Evolutionary conservation across 2,888 invertebrate genomes (phyloP), one percentile per base, ranked within the genome.

Genomic region (Anodontia alba): DNA sequence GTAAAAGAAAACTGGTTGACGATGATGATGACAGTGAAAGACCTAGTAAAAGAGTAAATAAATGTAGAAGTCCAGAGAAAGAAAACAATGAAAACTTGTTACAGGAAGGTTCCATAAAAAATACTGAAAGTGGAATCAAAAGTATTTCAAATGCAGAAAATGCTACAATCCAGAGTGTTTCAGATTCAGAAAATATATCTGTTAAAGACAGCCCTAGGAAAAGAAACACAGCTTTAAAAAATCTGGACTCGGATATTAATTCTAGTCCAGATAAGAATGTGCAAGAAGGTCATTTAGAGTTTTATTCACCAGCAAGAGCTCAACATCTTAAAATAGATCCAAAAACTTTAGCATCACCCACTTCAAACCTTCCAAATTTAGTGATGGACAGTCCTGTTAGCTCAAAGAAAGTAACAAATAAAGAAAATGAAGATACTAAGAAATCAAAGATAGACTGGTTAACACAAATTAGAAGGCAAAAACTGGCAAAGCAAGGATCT

Each of bases 311-410:
- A 51, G 68, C 74, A 17, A 38, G 74, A 20, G 15, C 62, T 7
- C n/a, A 74, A 38, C 26, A 71, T 15, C 54, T 81, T 10, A 57
- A 81, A 10, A 38, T 43, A 10, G 57, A 73, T 42, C 0, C 46
- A n/a, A 54, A 49, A 33, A 49, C 38, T 15, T 26, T 76, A 51
- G 66, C 72, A n/a, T 90, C 91, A 5, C 91, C 90, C 15, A 91
- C 91, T 12, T 80, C 86, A 5, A 87, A 88, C 73, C 81, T 91
- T 0, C 91, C 91, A 49, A 91, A 91, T 69, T 71, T 86, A 20
- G 87, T 89, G 10, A 68, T 87, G 17, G 90, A 90, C 69, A 87
- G 87, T 57, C 84, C 86, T 23, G 70, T 78, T 1, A 83, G 76
- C 46, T 33, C 75, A 17, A 74, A 79, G 26, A 43, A 69, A 70